A percentile compares a stretch with the other conserved stretches of the same genome.
Conservation (phyloP, 2,888 invertebrate species). For the Lamellibrachia columna region DNA sequence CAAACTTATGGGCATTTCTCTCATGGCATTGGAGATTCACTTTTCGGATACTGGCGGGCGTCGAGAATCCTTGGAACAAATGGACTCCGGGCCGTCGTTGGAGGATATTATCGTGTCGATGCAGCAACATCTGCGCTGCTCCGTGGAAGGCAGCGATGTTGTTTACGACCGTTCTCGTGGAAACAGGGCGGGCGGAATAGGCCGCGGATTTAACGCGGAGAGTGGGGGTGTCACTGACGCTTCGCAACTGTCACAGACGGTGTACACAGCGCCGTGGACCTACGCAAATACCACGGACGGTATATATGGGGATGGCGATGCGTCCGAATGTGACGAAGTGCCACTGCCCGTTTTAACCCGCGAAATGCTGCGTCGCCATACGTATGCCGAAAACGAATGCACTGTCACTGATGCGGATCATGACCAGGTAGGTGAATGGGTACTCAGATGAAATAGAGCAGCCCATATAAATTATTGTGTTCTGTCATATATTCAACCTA, state of each 20-base stretch:
- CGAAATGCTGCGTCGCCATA: constrained; percentile 3
- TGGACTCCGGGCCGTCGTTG: not conserved
- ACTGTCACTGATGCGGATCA: not conserved
- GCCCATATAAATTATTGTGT: not conserved
- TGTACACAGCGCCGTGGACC: not conserved
- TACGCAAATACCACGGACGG: not conserved
- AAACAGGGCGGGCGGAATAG: not conserved
- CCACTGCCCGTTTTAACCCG: not conserved
- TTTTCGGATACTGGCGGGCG: constrained; percentile 1
- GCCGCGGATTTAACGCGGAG: not conserved
- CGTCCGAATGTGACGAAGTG: not conserved
- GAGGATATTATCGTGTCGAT: not conserved
- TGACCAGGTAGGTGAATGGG: not conserved
- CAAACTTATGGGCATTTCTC: not conserved
- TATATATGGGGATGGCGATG: constrained; percentile 9
- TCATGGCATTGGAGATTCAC: not conserved
- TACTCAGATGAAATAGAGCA: not conserved
- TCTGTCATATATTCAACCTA: not conserved
- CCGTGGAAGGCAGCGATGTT: not conserved
- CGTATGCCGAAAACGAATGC: not conserved
- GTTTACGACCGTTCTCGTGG: not conserved
- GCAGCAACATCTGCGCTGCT: not conserved
- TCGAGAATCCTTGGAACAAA: not conserved
- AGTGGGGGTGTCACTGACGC: not conserved
- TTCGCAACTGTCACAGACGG: not conserved